phyloP scores from a whole-genome alignment of 2,888 invertebrate genomes.

The Himalopsyche kuldschensis region DNA sequence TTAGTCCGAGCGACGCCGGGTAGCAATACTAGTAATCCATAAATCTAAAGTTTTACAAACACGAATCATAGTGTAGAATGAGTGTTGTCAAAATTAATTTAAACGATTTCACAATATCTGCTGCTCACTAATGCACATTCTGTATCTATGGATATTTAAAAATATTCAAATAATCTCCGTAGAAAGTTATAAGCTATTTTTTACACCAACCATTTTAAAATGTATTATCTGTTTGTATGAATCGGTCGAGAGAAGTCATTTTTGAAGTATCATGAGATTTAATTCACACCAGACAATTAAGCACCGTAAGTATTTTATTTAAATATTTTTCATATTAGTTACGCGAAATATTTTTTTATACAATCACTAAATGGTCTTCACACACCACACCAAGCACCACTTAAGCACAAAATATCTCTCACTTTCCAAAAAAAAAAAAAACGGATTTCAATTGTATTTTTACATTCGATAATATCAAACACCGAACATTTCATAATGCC shows the following conservation, averaged over 20 bases:
- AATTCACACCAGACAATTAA: neutral
- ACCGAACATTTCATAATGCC: neutral
- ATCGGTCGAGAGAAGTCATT: neutral
- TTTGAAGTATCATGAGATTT: neutral
- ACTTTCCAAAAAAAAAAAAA: neutral
- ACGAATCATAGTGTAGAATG: no score
- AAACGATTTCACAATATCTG: no score
- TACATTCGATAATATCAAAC: neutral
- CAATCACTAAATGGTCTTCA: neutral
- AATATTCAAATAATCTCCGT: neutral
- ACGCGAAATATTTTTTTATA: neutral
- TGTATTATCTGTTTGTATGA: neutral
- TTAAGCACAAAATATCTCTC: neutral
- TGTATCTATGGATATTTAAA: neutral
- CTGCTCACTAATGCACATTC: no score
- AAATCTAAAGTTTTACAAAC: no score
- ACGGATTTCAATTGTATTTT: neutral
- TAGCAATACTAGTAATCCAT: no score
- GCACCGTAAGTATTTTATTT: neutral
- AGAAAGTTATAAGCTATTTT: neutral
- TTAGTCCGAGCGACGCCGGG: no score
- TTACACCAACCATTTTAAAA: neutral
- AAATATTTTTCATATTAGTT: neutral
- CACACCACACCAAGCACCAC: neutral
- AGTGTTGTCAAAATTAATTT: no score